A percentile compares a stretch with the other conserved stretches of the same genome.
phyloP scores from a whole-genome alignment of 2,113 vertebrate species.

The Lethenteron reissneri region DNA sequence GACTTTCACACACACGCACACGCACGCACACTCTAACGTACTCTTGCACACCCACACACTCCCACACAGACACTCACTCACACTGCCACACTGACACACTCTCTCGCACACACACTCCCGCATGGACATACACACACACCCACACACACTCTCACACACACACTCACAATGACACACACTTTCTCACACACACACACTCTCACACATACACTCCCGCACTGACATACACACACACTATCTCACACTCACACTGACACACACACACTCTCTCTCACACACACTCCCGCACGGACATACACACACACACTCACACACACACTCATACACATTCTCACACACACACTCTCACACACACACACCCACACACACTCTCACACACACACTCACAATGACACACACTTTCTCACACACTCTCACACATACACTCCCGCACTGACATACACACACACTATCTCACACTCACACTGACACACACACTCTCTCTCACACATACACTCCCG shows the following conservation, averaged over 20 bases:
- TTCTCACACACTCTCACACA: background rate
- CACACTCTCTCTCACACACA: background rate
- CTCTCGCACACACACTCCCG: background rate
- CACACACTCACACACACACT: background rate
- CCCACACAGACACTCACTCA: no score
- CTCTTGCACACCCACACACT: no score
- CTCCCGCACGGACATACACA: background rate
- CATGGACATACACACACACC: background rate
- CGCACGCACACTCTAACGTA: no score
- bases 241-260: background rate
- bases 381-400: background rate
- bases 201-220: background rate
- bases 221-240: background rate
- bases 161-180: background rate
- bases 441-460: no score
- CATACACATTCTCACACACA: background rate
- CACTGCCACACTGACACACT: no score
- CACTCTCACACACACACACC: no score
- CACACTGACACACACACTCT: no score
- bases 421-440: background rate
- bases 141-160: background rate
- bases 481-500: background rate
- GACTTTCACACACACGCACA: no score
- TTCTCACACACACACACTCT: background rate
- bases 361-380: background rate